phyloP scores from a whole-genome alignment of 2,888 invertebrate species.

The Troides helena region DNA sequence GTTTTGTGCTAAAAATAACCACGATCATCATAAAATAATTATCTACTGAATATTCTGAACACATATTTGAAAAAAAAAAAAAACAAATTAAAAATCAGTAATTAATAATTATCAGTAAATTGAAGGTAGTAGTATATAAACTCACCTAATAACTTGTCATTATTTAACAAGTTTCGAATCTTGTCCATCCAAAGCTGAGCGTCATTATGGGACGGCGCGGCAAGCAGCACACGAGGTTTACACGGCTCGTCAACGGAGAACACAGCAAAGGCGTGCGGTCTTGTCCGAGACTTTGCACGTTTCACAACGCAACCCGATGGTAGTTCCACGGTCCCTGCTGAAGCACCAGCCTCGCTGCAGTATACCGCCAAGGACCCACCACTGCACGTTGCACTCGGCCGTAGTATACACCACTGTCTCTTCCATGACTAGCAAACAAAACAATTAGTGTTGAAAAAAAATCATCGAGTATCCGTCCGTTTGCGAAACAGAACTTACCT shows the following conservation, averaged over 20 bases:
- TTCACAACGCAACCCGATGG: slow-evolving; percentile 81
- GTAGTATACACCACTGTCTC: slow-evolving; percentile 83
- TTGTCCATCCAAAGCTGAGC: slow-evolving; percentile 85
- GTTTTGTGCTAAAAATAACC: no score
- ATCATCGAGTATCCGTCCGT: slow-evolving; percentile 35
- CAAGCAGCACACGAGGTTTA: slow-evolving; percentile 83
- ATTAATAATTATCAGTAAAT: not conserved
- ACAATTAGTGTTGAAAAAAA: slow-evolving; percentile 36
- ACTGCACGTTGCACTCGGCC: slow-evolving; percentile 76
- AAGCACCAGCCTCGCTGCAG: slow-evolving; percentile 72
- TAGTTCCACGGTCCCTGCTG: slow-evolving; percentile 75
- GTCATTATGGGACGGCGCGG: slow-evolving; percentile 82
- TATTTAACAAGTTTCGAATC: slow-evolving; percentile 75
- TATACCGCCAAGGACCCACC: slow-evolving; percentile 79
- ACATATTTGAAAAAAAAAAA: no score
- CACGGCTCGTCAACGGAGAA: slow-evolving; percentile 79
- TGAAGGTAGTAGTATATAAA: slow-evolving; percentile 32
- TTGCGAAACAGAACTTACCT: slow-evolving; percentile 65
- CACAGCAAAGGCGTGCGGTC: slow-evolving; percentile 85
- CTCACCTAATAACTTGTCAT: slow-evolving; percentile 63
- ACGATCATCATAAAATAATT: no score
- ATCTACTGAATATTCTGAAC: no score
- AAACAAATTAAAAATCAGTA: no score
- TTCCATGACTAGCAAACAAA: slow-evolving; percentile 80
- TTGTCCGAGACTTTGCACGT: slow-evolving; percentile 83